Evolutionary conservation across 1,140 invertebrate genomes (phyloP).

Genomic region (Bactericera cockerelli): DNA sequence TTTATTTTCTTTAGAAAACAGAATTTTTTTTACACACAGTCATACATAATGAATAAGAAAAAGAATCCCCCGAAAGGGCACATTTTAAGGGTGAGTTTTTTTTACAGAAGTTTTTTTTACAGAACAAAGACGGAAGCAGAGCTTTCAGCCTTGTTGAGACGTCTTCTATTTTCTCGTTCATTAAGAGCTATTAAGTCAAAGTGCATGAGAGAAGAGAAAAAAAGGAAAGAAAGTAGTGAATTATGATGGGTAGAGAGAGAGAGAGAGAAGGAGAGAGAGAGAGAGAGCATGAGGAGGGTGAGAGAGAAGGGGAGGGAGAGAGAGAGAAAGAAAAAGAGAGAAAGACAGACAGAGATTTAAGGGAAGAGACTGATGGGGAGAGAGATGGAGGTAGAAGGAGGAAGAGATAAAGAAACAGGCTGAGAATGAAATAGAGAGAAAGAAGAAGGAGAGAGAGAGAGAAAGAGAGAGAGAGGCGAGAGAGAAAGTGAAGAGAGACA

Average conservation of each 20-base stretch:
- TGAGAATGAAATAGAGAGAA: not conserved
- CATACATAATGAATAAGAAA: no score
- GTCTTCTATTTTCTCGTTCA: no score
- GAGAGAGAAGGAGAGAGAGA: not conserved
- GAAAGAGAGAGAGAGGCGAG: slow-evolving; percentile 1
- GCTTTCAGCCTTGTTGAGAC: no score
- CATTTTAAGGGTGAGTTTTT: no score
- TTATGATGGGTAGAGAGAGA: not conserved
- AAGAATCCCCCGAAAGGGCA: no score
- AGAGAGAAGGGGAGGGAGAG: not conserved
- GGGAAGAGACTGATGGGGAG: not conserved
- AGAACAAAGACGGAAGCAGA: no score
- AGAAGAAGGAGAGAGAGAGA: slow-evolving; percentile 2
- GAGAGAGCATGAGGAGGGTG: not conserved
- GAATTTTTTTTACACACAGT: no score
- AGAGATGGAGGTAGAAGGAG: not conserved
- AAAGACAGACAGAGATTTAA: not conserved
- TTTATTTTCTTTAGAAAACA: no score
- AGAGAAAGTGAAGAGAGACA: not conserved
- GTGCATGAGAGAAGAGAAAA: not conserved
- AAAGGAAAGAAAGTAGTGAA: not conserved
- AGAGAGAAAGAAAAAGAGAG: not conserved
- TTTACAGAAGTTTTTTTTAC: no score
- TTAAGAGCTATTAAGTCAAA: no score
- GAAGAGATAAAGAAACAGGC: not conserved